phyloP scores from a whole-genome alignment of 2,888 invertebrate genomes.

The Macaria liturata region DNA sequence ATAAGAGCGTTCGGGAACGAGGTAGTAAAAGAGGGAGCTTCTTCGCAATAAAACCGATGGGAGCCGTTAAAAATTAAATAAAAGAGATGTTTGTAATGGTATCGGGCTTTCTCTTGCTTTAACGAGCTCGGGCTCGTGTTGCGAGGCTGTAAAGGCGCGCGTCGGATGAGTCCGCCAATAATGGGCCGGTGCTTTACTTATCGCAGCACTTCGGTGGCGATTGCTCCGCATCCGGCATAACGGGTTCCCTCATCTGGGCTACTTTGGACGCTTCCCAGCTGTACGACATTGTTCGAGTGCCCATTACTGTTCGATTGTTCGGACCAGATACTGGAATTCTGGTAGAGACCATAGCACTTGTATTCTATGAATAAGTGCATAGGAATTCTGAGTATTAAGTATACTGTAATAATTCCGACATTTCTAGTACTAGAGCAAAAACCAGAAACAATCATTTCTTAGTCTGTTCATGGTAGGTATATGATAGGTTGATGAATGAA shows the following conservation, averaged over 20 bases:
- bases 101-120: constrained; percentile 45
- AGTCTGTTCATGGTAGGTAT: too few species aligned
- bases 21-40: constrained; percentile 26
- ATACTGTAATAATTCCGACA: too few species aligned
- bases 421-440: too few species aligned
- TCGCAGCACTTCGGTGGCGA: constrained; percentile 36
- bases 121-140: constrained; percentile 48
- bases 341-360: not conserved
- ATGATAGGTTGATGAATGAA: too few species aligned
- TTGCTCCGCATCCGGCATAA: constrained; percentile 21
- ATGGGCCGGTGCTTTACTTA: constrained; percentile 37
- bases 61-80: constrained; percentile 40
- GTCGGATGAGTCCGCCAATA: constrained; percentile 35
- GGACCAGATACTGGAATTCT: constrained; percentile 12
- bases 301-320: constrained; percentile 16
- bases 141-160: constrained; percentile 44
- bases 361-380: too few species aligned
- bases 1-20: constrained; percentile 24
- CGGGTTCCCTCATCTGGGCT: constrained; percentile 18
- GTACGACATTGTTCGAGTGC: constrained; percentile 13
- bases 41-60: constrained; percentile 40
- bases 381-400: too few species aligned
- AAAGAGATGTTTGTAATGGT: constrained; percentile 37
- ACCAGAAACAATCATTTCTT: too few species aligned
- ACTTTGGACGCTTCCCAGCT: constrained; percentile 7